phyloP scores from a whole-genome alignment of 1,140 invertebrate species.

The Nylanderia fulva region DNA sequence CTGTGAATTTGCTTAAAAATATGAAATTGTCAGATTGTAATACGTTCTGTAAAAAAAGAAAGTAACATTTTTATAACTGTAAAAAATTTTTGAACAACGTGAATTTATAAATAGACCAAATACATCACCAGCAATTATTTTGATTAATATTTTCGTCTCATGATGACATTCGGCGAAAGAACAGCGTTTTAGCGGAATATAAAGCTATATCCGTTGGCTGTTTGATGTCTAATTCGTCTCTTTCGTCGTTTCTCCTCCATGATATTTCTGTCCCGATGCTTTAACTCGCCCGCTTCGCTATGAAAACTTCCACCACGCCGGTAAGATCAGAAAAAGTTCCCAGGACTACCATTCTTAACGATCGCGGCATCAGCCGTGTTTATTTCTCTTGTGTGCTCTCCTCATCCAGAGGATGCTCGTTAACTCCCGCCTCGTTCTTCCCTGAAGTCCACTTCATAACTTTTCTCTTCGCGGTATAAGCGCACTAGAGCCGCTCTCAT shows the following conservation, averaged over 20 bases:
- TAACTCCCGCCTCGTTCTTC: constrained; percentile 47
- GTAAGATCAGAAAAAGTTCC: constrained; percentile 46
- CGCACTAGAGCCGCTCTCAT: constrained; percentile 37
- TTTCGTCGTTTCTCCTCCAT: background rate
- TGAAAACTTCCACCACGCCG: constrained; percentile 1
- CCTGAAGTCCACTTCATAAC: constrained; percentile 60
- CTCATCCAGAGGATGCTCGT: constrained; percentile 37
- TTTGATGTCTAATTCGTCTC: constrained; percentile 16
- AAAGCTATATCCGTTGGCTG: background rate
- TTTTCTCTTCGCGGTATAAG: constrained; percentile 57
- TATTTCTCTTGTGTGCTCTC: constrained; percentile 56
- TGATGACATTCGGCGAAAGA: too few relatives aligned
- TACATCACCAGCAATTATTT: background rate
- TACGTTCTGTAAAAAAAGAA: background rate
- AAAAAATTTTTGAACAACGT: background rate
- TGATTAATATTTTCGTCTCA: background rate
- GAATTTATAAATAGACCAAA: background rate
- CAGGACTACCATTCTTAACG: constrained; percentile 45
- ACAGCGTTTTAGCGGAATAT: background rate
- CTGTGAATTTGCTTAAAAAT: constrained; percentile 4
- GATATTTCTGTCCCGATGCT: background rate
- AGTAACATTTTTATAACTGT: background rate
- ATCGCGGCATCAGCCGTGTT: constrained; percentile 44
- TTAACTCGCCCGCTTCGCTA: background rate
- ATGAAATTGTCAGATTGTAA: background rate